Conservation (phyloP, 1,140 invertebrate species). For the Apis mellifera region Amel_HAv3.1 CM009934.2:4023001-4023500, state of each 20-base stretch:
- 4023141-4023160: not conserved
- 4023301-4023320: not conserved
- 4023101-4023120: not conserved
- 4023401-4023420: too few species aligned
- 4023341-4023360: too few species aligned
- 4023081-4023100: too few species aligned
- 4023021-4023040: not conserved
- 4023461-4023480: too few species aligned
- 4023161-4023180: not conserved
- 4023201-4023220: not conserved
- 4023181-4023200: not conserved
- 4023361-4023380: too few species aligned
- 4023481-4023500: too few species aligned
- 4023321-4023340: not conserved
- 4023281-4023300: not conserved
- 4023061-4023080: not conserved
- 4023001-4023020: constrained; percentile 18
- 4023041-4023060: not conserved
- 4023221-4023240: not conserved
- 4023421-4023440: too few species aligned
- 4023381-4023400: too few species aligned
- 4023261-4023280: not conserved
- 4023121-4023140: constrained; percentile 6
- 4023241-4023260: not conserved
- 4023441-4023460: too few species aligned